phyloP scores from a whole-genome alignment of 35 echinoderm and acorn worm genomes.

The Patiria miniata region DNA sequence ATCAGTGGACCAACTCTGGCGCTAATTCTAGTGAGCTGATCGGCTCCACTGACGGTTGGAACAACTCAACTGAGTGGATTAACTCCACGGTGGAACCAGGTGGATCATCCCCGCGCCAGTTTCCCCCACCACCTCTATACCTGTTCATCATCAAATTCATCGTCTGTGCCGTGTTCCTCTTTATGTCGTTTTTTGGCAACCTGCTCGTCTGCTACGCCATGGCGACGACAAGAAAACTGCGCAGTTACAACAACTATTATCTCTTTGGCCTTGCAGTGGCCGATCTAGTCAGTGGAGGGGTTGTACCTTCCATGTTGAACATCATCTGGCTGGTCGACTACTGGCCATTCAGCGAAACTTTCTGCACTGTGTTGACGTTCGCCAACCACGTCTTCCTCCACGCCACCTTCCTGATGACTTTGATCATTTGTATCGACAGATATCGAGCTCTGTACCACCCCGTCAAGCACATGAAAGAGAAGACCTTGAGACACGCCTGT shows the following conservation, averaged over 20 bases:
- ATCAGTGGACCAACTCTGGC: too few relatives aligned
- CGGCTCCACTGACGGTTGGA: too few relatives aligned
- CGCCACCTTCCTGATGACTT: not conserved
- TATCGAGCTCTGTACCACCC: conserved; percentile 37
- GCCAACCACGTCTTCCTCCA: conserved; percentile 34
- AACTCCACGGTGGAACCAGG: too few relatives aligned
- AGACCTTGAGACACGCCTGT: not conserved
- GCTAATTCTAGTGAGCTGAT: too few relatives aligned
- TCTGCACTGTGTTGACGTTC: conserved; percentile 24
- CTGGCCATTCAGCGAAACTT: conserved; percentile 42
- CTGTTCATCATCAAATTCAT: not conserved
- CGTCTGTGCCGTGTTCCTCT: conserved; percentile 3
- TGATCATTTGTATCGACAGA: conserved; percentile 55
- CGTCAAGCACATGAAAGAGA: conserved; percentile 32
- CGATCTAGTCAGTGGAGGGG: conserved; percentile 39
- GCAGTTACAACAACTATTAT: conserved; percentile 50
- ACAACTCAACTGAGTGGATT: too few relatives aligned
- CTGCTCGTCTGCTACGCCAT: conserved; percentile 22
- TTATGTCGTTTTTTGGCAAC: conserved; percentile 47
- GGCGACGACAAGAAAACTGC: conserved; percentile 45
- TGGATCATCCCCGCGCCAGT: too few relatives aligned
- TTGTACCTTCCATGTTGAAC: conserved; percentile 4
- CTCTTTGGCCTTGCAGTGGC: conserved; percentile 42
- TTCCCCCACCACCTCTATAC: too few relatives aligned
- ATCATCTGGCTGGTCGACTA: conserved; percentile 24